Base-by-base conservation (phyloP, 2,113 vertebrate genomes). In the Neotragus moschatus region DNA sequence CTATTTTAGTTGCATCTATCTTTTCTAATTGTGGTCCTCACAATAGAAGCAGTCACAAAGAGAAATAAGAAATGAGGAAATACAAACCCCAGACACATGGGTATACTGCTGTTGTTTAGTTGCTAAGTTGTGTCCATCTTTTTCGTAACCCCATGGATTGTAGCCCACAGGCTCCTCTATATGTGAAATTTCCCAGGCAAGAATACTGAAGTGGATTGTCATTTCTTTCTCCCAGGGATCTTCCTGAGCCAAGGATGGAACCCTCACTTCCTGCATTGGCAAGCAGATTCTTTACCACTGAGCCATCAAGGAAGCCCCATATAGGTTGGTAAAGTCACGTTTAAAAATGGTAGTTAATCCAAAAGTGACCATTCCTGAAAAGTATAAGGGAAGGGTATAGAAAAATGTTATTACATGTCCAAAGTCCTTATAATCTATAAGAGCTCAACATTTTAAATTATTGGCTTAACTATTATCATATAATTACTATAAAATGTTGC, bases 91-190 rank as follows among this genome's bases (percentile, higher is more conserved):
- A 79, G 73, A 56, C 39, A 80, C 33, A 75, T 36, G 88, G 2
- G 12, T 19, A 0, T 16, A 55, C 25, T 43, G 36, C 36, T 43
- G 3, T 75, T 75, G 39, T 43, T 73, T 25, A 26, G 39, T 14
- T 0, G 1, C 23, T 14, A 75, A 43, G 0, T 14, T 39, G 23
- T 43, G 12, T 26, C 36, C 19, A 0, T 23, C 66, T 70, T 12
- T 75, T 75, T 43, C 7, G 23, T 75, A 43, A 43, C 3, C 23
- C 23, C 39, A 26, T 25, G 12, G 23, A 75, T 43, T 43, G 70
- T 26, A 7, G 39, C 70, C 36, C 3, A 2, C 39, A 75, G 21
- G 70, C 36, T 43, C 70, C 39, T 75, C 70, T 75, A 39, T 43
- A 36, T 12, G 2, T 26, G 70, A 43, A 43, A 43, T 75, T 43